Conservation (phyloP, 2,888 invertebrate species). For the Magallana nippona region DNA sequence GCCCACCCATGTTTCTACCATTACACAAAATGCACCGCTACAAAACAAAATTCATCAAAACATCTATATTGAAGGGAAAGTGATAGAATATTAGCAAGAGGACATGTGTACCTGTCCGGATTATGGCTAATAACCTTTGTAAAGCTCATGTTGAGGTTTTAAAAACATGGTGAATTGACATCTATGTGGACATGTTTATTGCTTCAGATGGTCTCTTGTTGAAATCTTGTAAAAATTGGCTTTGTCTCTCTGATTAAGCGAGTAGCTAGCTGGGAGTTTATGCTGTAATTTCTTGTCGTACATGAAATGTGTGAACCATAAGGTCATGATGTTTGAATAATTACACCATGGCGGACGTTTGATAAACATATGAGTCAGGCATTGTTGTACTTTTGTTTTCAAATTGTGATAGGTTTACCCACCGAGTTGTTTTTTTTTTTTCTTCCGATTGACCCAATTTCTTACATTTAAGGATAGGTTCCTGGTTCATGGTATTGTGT, state of each 20-base stretch:
- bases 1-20: conserved; percentile 14
- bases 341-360: background rate
- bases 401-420: background rate
- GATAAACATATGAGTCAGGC: conserved; percentile 7
- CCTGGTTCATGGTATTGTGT: too few relatives aligned
- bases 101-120: background rate
- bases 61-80: conserved; percentile 16
- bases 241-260: background rate
- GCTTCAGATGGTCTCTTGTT: background rate
- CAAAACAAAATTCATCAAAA: conserved; percentile 3
- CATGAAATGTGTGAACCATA: background rate
- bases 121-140: conserved; percentile 2
- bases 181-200: conserved; percentile 11
- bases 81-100: background rate
- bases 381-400: background rate
- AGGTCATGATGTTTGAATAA: background rate
- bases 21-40: conserved; percentile 5
- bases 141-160: background rate
- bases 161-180: conserved; percentile 1
- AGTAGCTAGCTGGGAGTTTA: background rate
- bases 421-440: too few relatives aligned
- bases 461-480: too few relatives aligned
- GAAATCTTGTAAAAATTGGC: background rate
- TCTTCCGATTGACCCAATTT: too few relatives aligned
- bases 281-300: conserved; percentile 13